phyloP scores from a whole-genome alignment of 1,140 invertebrate genomes.

The Limonius californicus region DNA sequence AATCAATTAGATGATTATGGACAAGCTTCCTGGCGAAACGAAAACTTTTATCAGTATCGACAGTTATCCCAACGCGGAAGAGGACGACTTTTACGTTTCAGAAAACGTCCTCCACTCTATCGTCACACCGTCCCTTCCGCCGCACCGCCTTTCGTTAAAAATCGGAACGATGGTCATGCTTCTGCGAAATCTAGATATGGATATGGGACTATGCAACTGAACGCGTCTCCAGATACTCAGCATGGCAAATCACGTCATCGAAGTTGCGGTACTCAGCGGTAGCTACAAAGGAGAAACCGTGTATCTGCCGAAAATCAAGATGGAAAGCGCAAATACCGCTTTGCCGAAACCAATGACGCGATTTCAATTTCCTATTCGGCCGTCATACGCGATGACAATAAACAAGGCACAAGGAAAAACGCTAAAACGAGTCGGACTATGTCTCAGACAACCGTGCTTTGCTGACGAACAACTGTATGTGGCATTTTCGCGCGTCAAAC shows the following conservation, averaged over 20 bases:
- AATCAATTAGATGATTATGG: background rate
- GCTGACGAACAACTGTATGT: slow-evolving; percentile 48
- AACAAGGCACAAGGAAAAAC: too few relatives aligned
- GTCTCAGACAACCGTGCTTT: slow-evolving; percentile 41
- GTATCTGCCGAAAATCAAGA: background rate
- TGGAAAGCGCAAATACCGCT: background rate
- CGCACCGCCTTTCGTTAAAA: background rate
- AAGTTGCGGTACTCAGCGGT: too few relatives aligned
- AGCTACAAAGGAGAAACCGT: too few relatives aligned
- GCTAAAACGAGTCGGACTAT: slow-evolving; percentile 38
- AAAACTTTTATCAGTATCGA: background rate
- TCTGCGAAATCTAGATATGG: background rate
- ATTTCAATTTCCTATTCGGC: background rate
- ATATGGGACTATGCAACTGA: background rate
- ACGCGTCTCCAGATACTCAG: background rate
- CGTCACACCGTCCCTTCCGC: background rate
- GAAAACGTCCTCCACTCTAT: background rate
- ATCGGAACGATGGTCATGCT: background rate
- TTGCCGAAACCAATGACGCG: background rate
- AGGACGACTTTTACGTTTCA: background rate
- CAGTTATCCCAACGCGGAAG: background rate
- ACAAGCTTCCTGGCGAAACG: background rate
- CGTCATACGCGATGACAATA: too few relatives aligned
- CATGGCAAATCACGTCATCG: background rate
- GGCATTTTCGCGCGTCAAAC: too few relatives aligned